Conservation (phyloP, 2,113 vertebrate species). For the Spizaetus ornatus region DNA sequence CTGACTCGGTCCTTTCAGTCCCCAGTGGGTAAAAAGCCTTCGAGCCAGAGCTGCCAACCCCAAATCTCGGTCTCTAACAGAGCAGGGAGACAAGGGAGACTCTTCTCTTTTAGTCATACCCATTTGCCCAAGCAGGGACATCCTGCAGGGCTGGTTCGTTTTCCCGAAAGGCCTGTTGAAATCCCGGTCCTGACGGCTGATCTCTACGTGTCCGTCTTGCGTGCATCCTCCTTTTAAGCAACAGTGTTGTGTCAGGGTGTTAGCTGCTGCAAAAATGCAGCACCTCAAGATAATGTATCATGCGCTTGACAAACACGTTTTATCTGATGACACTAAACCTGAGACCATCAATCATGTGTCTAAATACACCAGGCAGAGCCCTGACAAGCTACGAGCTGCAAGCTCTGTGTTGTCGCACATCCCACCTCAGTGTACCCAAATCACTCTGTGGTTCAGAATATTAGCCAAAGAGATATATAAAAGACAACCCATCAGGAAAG, state of each 20-base stretch:
- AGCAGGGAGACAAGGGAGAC: neutral
- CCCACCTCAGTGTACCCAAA: neutral
- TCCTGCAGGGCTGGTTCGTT: neutral
- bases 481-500: neutral
- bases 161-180: neutral
- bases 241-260: neutral
- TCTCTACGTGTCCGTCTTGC: neutral
- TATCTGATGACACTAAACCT: constrained; percentile 34
- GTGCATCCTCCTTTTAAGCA: neutral
- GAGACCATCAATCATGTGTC: neutral
- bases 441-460: neutral
- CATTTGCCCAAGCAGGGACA: neutral
- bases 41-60: neutral
- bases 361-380: neutral
- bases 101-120: neutral
- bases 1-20: fast-evolving
- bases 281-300: neutral
- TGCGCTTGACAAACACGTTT: neutral
- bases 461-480: neutral
- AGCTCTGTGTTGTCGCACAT: neutral
- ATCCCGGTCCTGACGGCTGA: neutral
- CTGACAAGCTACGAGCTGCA: neutral
- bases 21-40: neutral
- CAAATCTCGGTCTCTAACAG: neutral
- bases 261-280: neutral